Base-by-base conservation (phyloP, 2,113 vertebrate species). In the Phocoena phocoena region DNA sequence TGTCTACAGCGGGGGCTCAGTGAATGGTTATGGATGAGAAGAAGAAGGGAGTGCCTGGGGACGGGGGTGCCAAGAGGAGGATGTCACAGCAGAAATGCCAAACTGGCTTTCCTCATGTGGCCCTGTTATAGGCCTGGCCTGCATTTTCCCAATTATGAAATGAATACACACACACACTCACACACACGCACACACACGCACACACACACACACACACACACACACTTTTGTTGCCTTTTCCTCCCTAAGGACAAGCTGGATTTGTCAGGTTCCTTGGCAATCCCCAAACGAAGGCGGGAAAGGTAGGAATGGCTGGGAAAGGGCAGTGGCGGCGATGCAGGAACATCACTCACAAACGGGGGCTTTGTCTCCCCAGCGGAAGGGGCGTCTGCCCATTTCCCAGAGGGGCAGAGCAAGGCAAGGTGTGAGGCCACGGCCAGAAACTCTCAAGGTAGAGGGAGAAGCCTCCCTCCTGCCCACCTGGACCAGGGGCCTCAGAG, bases 281-380 rank as follows among this genome's bases (percentile, higher is more conserved):
- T 33, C 10, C 18, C 18, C 11, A 31, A 23, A 41, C 38, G 65
- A 83, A 41, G 44, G 11, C 4, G n/a, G 36, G 21, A n/a, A 73
- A 63, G 17, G 15, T 15, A 20, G 55, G 44, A 17, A 44, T 10
- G 17, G 20, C 83, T 55, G 9, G n/a, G 33, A 21, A 21, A 44
- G 33, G 15, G 13, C 50, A 58, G 33, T 4, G 5, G 5, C 23
- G 11, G 62, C 31, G 70, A 41, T 2, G 50, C 21, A n/a, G 47
- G 26, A 0, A 2, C 2, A 26, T 50, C 28, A 4, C 44, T 77
- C 1, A 2, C 53, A 26, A 2, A 12, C 11, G 33, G 28, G 6
- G 41, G 55, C 73, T 18, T 15, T 25, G 31, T 21, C 31, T 60
- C 28, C 60, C 50, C 50, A 70, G 36, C 12, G 31, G 23, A 58